Evolutionary conservation across 2,113 vertebrate species (phyloP).

Genomic region (Alethe castanea): DNA sequence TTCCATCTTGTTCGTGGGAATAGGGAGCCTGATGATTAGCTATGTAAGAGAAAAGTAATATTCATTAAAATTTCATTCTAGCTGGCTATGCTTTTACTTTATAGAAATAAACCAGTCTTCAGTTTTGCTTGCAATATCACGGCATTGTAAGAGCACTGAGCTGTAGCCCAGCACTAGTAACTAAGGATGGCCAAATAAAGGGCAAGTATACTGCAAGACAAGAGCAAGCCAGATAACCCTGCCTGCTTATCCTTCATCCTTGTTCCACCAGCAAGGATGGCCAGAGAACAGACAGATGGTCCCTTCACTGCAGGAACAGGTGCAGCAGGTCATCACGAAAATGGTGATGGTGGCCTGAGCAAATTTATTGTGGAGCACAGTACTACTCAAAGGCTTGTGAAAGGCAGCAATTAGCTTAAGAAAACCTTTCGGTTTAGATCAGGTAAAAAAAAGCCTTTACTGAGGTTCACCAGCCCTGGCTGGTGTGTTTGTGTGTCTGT

Average conservation of each 20-base stretch:
- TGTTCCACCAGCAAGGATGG: background rate
- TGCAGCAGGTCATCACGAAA: background rate
- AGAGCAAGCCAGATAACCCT: background rate
- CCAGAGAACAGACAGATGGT: background rate
- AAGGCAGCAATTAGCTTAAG: background rate
- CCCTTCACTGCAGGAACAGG: background rate
- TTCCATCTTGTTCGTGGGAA: background rate
- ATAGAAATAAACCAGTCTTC: background rate
- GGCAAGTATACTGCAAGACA: background rate
- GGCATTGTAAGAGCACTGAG: background rate
- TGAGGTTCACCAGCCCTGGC: background rate
- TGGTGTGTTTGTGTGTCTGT: too few species aligned
- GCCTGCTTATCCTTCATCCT: background rate
- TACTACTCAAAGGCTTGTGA: background rate
- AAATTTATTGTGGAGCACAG: background rate
- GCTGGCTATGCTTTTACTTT: background rate
- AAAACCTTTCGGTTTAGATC: background rate
- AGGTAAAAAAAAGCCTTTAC: background rate
- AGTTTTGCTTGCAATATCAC: background rate
- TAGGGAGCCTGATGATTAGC: background rate
- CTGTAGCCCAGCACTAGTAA: background rate
- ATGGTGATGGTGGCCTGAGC: rapidly evolving
- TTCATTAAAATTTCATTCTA: background rate
- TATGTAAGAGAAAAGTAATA: background rate
- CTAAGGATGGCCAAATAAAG: background rate